Evolutionary conservation across 2,888 invertebrate species (phyloP).

Genomic region (Macropis europaea): DNA sequence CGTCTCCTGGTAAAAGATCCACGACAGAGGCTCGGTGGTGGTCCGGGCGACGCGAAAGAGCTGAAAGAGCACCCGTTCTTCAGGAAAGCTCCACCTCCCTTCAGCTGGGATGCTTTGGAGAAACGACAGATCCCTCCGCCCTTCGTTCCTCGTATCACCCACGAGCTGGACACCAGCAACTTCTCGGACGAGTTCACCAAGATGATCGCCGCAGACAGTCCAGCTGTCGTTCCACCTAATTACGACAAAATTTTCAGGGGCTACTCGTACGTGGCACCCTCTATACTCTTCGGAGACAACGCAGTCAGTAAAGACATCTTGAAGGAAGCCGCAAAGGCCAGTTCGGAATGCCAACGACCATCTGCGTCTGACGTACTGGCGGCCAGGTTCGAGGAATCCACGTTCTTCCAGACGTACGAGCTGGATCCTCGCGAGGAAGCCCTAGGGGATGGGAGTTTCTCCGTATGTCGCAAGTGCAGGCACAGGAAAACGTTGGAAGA

Average conservation of each 20-base stretch:
- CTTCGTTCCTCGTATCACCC: slow-evolving; percentile 91
- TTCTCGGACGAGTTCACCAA: slow-evolving; percentile 98
- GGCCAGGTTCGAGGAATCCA: slow-evolving; percentile 83
- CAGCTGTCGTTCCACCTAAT: slow-evolving; percentile 92
- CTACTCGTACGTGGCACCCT: slow-evolving; percentile 97
- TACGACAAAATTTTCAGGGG: slow-evolving; percentile 94
- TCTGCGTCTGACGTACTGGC: slow-evolving; percentile 64
- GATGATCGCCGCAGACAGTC: slow-evolving; percentile 94
- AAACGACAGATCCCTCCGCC: slow-evolving; percentile 91
- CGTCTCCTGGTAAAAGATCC: slow-evolving; percentile 95
- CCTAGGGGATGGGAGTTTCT: slow-evolving; percentile 94
- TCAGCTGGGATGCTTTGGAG: slow-evolving; percentile 89
- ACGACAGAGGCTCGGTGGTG: slow-evolving; percentile 91
- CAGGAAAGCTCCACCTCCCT: slow-evolving; percentile 80
- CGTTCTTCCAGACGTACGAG: slow-evolving; percentile 92
- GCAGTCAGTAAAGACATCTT: slow-evolving; percentile 88
- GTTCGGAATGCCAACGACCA: slow-evolving; percentile 51
- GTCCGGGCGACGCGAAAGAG: slow-evolving; percentile 91
- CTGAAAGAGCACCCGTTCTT: slow-evolving; percentile 96
- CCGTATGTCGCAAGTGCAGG: slow-evolving; percentile 91
- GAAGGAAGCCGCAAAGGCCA: slow-evolving; percentile 78
- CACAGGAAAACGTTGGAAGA: slow-evolving; percentile 87
- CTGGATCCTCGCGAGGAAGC: slow-evolving; percentile 86
- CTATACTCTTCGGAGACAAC: slow-evolving; percentile 91
- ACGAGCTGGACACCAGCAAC: slow-evolving; percentile 96